A percentile compares a stretch with the other conserved stretches of the same genome.
Evolutionary conservation across 2,888 invertebrate species (phyloP).

Genomic region (Cephus sareptanus): DNA sequence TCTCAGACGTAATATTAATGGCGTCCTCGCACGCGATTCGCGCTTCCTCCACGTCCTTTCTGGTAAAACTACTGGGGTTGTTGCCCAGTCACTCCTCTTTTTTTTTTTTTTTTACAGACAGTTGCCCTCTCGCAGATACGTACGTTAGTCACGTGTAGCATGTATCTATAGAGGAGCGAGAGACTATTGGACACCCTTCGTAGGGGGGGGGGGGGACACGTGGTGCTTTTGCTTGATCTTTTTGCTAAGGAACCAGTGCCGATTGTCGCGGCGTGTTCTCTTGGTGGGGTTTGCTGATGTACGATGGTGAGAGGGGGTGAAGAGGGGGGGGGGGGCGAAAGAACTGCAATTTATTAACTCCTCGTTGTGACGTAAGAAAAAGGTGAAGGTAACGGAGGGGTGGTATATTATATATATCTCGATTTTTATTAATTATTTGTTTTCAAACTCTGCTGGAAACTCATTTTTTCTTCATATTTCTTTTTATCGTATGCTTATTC

Average conservation of each 20-base stretch:
- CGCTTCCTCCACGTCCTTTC: not conserved
- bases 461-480: no score
- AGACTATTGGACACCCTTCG: not conserved
- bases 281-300: not conserved
- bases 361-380: not conserved
- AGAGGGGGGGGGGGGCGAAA: no score
- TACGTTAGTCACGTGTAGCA: not conserved
- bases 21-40: constrained; percentile 10
- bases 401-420: no score
- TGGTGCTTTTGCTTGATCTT: not conserved
- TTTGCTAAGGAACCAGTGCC: not conserved
- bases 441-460: no score
- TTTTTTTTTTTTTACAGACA: not conserved
- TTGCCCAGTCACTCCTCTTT: not conserved
- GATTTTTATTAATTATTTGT: not conserved
- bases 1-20: constrained; percentile 8
- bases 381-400: no score
- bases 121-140: not conserved
- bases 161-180: not conserved
- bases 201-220: not conserved
- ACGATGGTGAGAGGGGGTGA: no score
- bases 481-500: no score
- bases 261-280: not conserved
- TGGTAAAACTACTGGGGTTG: not conserved
- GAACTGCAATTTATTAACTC: not conserved